These are phyloP conservation scores for Scaptomyza graminum DNA, from an alignment of 1,140 invertebrate species.

Conservation along the genomic window DNA sequence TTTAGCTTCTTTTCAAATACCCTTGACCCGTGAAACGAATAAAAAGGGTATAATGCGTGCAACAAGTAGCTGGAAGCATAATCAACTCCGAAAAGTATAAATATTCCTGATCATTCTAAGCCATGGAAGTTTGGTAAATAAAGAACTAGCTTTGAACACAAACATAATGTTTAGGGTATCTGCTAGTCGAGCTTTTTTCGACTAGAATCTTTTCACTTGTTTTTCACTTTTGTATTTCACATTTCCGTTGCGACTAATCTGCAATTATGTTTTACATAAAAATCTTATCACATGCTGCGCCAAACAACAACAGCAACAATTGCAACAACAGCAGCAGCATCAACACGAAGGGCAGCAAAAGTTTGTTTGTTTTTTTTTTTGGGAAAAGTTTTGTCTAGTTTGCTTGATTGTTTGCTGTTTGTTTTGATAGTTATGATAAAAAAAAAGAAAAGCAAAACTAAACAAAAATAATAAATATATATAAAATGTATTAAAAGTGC, in stretches of 20 bases:
- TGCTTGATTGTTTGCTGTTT: constrained; percentile 59
- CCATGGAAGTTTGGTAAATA: no score
- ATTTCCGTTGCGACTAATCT: constrained; percentile 74
- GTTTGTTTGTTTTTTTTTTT: constrained; percentile 36
- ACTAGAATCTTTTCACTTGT: no score
- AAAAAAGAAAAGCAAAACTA: constrained; percentile 7
- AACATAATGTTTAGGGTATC: no score
- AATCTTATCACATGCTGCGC: constrained; percentile 67
- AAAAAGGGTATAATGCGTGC: no score
- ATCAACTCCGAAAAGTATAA: no score
- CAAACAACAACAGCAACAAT: constrained; percentile 24
- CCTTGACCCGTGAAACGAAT: no score
- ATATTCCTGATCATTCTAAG: no score
- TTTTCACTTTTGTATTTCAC: constrained; percentile 37
- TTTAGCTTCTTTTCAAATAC: not conserved
- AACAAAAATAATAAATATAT: constrained; percentile 8
- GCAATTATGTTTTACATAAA: constrained; percentile 80
- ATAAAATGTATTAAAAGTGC: constrained; percentile 14
- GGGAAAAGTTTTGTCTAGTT: constrained; percentile 48
- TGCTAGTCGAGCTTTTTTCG: no score
- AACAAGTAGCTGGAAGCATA: no score
- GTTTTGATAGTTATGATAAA: constrained; percentile 49
- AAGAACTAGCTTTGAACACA: no score
- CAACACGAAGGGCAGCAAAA: constrained; percentile 36
- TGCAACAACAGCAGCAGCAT: constrained; percentile 2